These are phyloP conservation scores for Nycticorax nycticorax DNA, from an alignment of 2,113 vertebrate genomes.

Conservation along the genomic window DNA sequence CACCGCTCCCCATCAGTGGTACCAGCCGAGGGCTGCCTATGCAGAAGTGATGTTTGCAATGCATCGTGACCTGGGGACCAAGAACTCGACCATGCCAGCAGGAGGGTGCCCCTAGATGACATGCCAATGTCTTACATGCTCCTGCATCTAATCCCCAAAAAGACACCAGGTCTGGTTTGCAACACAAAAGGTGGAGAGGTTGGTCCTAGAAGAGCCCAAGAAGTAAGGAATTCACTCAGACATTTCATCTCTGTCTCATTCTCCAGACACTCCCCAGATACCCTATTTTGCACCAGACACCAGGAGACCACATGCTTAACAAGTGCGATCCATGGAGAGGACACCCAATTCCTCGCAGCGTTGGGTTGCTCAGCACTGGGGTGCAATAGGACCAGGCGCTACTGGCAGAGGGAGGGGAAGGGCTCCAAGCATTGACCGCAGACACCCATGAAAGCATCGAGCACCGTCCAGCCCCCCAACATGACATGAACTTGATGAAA, in stretches of 20 bases:
- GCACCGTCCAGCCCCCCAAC: neutral
- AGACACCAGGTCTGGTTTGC: neutral
- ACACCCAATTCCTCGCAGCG: rapidly evolving
- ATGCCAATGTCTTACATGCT: rapidly evolving
- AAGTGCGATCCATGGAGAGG: neutral
- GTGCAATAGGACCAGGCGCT: neutral
- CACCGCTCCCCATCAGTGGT: rapidly evolving
- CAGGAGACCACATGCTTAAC: neutral
- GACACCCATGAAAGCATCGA: rapidly evolving
- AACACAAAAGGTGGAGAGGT: neutral
- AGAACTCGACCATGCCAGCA: neutral
- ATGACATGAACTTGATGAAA: neutral
- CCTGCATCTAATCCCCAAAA: neutral
- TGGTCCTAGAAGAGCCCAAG: neutral
- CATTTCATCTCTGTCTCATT: neutral
- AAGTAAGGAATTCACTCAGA: neutral
- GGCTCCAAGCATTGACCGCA: neutral
- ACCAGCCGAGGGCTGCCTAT: neutral
- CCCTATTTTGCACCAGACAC: neutral
- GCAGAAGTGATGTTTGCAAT: neutral
- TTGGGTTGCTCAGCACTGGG: neutral
- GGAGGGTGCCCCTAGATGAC: neutral
- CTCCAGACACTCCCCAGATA: neutral
- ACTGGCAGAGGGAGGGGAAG: neutral
- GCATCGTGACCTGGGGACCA: neutral